Conservation (phyloP, 2,113 vertebrate genomes). For the Sebastes fasciatus region DNA sequence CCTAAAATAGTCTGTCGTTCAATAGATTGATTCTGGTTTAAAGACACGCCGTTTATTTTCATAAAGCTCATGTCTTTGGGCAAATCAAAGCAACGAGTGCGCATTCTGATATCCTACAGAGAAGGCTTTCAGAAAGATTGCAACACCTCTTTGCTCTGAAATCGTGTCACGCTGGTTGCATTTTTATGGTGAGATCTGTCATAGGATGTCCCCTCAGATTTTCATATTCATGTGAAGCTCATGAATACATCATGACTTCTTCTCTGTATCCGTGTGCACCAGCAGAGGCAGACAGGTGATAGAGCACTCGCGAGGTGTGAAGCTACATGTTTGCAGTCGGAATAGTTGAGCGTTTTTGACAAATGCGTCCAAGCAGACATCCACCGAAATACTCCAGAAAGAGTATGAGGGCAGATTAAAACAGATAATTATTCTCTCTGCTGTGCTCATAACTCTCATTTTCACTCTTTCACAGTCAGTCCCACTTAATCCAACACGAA, state of each 20-base stretch:
- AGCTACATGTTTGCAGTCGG: background rate
- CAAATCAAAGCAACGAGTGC: slow-evolving; percentile 43
- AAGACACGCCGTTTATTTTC: slow-evolving; percentile 55
- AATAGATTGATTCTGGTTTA: slow-evolving; percentile 50
- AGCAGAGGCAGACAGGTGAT: slow-evolving; percentile 21
- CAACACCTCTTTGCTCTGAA: slow-evolving; percentile 38
- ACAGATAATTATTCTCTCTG: slow-evolving; percentile 15
- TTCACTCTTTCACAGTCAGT: background rate
- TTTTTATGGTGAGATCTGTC: slow-evolving; percentile 45
- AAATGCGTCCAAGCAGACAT: background rate
- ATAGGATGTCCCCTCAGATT: slow-evolving; percentile 31
- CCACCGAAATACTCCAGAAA: background rate
- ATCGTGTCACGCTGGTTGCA: slow-evolving; percentile 40
- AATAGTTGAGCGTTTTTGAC: background rate
- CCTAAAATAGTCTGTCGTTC: slow-evolving; percentile 45
- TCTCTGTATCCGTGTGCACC: slow-evolving; percentile 9
- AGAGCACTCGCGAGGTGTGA: background rate
- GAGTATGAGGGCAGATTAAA: background rate
- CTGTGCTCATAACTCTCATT: background rate
- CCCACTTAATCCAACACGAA: slow-evolving; percentile 2
- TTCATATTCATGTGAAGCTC: slow-evolving; percentile 50
- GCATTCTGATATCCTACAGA: slow-evolving; percentile 25
- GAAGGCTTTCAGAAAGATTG: slow-evolving; percentile 42
- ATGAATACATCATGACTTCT: slow-evolving; percentile 45
- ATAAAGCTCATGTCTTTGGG: slow-evolving; percentile 59